Evolutionary conservation across 2,113 vertebrate genomes (phyloP).

Genomic region (Trematocara nigrifrons): DNA sequence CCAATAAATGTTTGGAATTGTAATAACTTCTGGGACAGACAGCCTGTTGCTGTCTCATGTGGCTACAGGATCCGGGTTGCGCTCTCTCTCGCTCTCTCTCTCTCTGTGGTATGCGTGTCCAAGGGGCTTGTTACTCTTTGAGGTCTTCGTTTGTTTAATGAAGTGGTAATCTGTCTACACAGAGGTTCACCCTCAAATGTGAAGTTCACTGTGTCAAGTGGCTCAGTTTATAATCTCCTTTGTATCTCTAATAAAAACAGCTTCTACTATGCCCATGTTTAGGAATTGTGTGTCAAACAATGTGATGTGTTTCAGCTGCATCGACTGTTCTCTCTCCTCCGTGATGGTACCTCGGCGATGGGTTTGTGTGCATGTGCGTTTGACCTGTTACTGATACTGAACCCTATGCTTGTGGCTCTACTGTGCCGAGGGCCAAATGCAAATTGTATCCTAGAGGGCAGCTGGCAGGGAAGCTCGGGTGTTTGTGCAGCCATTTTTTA

Average conservation of each 20-base stretch:
- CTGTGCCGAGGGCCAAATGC: slow-evolving; percentile 38
- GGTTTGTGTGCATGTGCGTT: slow-evolving; percentile 7
- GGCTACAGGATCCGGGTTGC: slow-evolving; percentile 42
- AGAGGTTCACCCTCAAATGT: slow-evolving; percentile 42
- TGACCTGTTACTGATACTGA: slow-evolving; percentile 7
- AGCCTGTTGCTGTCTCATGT: slow-evolving; percentile 53
- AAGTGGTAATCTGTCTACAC: slow-evolving; percentile 70
- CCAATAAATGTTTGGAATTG: slow-evolving; percentile 68
- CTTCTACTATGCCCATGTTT: not conserved
- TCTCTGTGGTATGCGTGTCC: slow-evolving; percentile 48
- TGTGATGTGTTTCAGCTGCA: not conserved
- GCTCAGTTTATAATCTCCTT: slow-evolving; percentile 44
- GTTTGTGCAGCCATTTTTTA: slow-evolving; percentile 30
- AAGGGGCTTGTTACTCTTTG: slow-evolving; percentile 51
- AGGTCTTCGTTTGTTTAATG: slow-evolving; percentile 63
- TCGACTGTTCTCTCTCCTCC: not conserved
- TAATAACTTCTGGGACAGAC: slow-evolving; percentile 14
- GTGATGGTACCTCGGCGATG: not conserved
- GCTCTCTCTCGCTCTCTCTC: not conserved
- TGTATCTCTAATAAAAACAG: slow-evolving; percentile 31
- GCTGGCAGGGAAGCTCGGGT: slow-evolving; percentile 16
- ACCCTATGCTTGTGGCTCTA: slow-evolving; percentile 21
- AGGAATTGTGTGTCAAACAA: not conserved
- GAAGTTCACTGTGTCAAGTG: slow-evolving; percentile 47
- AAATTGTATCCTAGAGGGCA: slow-evolving; percentile 40